A percentile compares a stretch with the other conserved stretches of the same genome.
phyloP scores from a whole-genome alignment of 2,797 vertebrate species.

The Lacerta agilis region DNA sequence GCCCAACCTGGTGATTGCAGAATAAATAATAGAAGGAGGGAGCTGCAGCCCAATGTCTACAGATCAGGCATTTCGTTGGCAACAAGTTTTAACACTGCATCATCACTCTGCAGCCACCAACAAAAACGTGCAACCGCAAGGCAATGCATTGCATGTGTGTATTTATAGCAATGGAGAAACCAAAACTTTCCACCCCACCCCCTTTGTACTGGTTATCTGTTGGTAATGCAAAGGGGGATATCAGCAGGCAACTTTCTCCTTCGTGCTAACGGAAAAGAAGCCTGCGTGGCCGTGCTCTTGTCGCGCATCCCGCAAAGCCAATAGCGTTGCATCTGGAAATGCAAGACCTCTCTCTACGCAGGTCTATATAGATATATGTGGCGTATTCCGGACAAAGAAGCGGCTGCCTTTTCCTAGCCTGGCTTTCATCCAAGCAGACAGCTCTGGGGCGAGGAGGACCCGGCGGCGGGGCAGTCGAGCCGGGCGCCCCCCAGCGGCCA shows the following conservation, averaged over 20 bases:
- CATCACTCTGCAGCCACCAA: background rate
- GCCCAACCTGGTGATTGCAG: no score
- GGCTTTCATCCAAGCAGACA: background rate
- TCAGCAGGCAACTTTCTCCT: background rate
- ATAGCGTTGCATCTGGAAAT: background rate
- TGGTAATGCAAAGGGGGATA: background rate
- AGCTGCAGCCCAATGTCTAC: no score
- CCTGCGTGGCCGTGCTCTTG: background rate
- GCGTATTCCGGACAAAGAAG: no score
- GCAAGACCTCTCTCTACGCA: no score
- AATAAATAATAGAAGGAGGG: no score
- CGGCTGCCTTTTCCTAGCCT: background rate
- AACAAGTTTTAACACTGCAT: no score
- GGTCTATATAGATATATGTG: no score
- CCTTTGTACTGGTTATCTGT: background rate
- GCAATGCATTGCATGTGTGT: background rate
- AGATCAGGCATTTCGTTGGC: no score
- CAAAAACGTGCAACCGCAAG: background rate
- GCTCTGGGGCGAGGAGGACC: background rate
- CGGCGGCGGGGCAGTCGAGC: background rate
- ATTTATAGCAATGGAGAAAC: background rate
- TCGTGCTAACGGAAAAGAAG: background rate
- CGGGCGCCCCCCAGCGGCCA: background rate
- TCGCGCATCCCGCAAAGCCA: background rate
- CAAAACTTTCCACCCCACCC: background rate